Percentiles rank a stretch among this genome's conserved stretches.
Conservation (phyloP, 1,140 invertebrate genomes). For the Calycopis cecrops region DNA sequence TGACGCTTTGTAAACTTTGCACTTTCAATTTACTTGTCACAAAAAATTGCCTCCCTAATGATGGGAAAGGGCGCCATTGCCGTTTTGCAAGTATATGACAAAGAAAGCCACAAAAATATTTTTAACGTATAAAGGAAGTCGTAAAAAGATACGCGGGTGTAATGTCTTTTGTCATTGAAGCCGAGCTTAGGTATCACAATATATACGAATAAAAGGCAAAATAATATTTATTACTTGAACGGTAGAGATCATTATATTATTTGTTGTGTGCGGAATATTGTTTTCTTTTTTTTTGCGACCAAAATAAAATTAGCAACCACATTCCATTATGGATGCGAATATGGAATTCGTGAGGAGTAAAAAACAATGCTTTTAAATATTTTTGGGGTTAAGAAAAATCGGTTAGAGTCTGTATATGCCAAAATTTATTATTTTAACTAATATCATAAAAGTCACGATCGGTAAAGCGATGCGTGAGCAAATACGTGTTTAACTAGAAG, state of each 20-base stretch:
- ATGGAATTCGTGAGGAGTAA: not conserved
- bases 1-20: too few relatives aligned
- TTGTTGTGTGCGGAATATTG: not conserved
- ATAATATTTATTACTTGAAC: not conserved
- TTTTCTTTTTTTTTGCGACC: not conserved
- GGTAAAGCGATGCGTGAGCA: too few relatives aligned
- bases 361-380: too few relatives aligned
- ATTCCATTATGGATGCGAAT: not conserved
- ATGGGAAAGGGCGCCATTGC: too few relatives aligned
- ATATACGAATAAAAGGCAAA: not conserved
- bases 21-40: too few relatives aligned
- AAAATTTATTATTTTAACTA: too few relatives aligned
- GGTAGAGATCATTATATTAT: not conserved
- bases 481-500: too few relatives aligned
- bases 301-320: not conserved
- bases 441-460: too few relatives aligned
- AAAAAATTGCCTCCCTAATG: too few relatives aligned
- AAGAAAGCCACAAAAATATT: not conserved
- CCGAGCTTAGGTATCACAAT: not conserved
- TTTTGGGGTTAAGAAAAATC: too few relatives aligned
- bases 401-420: too few relatives aligned
- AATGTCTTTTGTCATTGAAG: constrained; percentile 10
- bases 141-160: constrained; percentile 9
- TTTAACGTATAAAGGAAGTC: constrained; percentile 9
- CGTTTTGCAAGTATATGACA: too few relatives aligned